Evolutionary conservation across 2,888 invertebrate genomes (phyloP).

Genomic region (Pyrgus malvae): DNA sequence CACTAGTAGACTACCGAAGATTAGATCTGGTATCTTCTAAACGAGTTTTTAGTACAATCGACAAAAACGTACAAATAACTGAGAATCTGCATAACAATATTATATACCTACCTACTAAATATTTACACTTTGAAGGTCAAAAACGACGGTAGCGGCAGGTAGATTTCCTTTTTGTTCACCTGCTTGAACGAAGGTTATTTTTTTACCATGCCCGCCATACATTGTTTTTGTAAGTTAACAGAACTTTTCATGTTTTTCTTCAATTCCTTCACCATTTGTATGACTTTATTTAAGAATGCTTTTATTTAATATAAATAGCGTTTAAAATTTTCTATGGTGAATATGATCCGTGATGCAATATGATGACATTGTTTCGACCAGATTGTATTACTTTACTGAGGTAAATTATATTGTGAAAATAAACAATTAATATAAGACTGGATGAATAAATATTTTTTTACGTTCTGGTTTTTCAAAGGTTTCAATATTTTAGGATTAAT

Average conservation of each 20-base stretch:
- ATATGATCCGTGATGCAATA: too few relatives aligned
- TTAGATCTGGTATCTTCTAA: slow-evolving; percentile 15
- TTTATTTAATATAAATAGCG: too few relatives aligned
- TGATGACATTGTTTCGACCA: too few relatives aligned
- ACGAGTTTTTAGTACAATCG: slow-evolving; percentile 4
- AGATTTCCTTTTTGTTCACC: slow-evolving; percentile 22
- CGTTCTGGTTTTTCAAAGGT: too few relatives aligned
- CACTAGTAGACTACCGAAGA: background rate
- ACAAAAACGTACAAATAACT: slow-evolving; percentile 6
- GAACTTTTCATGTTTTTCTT: background rate
- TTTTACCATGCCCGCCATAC: background rate
- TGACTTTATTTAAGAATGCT: too few relatives aligned
- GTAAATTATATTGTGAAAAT: too few relatives aligned
- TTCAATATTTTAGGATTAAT: too few relatives aligned
- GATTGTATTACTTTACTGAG: too few relatives aligned
- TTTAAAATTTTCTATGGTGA: too few relatives aligned
- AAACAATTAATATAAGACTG: too few relatives aligned
- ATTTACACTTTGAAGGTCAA: slow-evolving; percentile 21
- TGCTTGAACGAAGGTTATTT: slow-evolving; percentile 5
- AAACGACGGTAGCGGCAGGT: slow-evolving; percentile 22
- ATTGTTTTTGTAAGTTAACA: background rate
- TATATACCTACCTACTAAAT: slow-evolving; percentile 8
- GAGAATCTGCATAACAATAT: slow-evolving; percentile 8
- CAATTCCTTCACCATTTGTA: too few relatives aligned
- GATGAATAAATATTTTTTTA: too few relatives aligned